phyloP scores from a whole-genome alignment of 2,113 vertebrate genomes.

The Macrotis lagotis region DNA sequence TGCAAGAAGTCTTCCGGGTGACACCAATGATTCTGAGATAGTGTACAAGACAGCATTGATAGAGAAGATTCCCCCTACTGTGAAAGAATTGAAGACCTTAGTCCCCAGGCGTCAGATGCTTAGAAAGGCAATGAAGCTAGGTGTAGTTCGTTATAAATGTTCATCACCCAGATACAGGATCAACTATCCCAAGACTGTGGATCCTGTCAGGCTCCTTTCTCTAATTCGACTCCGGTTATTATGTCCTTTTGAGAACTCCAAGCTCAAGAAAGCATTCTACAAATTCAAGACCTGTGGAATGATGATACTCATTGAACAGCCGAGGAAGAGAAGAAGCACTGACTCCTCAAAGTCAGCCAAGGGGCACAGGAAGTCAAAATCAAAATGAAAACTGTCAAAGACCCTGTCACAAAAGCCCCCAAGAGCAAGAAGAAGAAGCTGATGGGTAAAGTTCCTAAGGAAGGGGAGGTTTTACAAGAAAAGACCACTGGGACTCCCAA shows the following conservation, averaged over 20 bases:
- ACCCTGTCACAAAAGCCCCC: not conserved
- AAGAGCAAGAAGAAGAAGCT: slow-evolving; percentile 78
- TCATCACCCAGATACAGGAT: not conserved
- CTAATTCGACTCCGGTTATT: not conserved
- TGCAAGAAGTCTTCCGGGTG: too few relatives aligned
- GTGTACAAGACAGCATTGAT: too few relatives aligned
- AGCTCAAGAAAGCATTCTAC: not conserved
- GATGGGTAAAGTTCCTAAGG: not conserved
- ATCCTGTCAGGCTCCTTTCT: not conserved
- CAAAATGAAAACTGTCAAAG: slow-evolving; percentile 74
- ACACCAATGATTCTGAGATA: too few relatives aligned
- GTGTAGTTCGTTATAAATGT: not conserved
- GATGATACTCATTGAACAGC: slow-evolving; percentile 73
- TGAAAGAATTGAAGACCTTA: slow-evolving; percentile 31
- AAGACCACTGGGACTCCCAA: slow-evolving; percentile 56
- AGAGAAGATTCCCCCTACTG: too few relatives aligned
- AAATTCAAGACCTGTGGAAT: too few relatives aligned
- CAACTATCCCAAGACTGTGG: slow-evolving; percentile 29
- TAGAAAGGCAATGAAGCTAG: slow-evolving; percentile 49
- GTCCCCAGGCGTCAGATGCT: slow-evolving; percentile 14
- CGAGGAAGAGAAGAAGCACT: slow-evolving; percentile 78
- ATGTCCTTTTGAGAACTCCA: not conserved
- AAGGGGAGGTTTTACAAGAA: slow-evolving; percentile 15
- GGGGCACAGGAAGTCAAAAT: slow-evolving; percentile 79
- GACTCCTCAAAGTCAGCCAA: not conserved